Evolutionary conservation across 2,888 invertebrate species (phyloP), one percentile per base, ranked within the genome.

Genomic region (Spicauda simplicius): DNA sequence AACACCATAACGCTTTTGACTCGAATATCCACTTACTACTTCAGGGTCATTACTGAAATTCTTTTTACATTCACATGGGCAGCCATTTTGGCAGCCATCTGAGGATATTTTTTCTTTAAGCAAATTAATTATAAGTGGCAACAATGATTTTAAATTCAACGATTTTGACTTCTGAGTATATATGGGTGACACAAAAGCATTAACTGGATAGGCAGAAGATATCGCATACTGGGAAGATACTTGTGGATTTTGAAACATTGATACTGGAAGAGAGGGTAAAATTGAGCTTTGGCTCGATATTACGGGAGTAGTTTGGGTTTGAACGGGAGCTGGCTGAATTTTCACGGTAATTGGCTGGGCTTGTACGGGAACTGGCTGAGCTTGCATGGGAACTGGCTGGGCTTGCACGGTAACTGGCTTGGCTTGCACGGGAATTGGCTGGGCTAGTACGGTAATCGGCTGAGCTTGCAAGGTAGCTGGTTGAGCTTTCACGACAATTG

Each of bases 61-160:
- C n/a, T 68, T 71, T n/a, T 68, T 71, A 57, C 70, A 69, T 25
- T 70, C 62, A 54, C 71, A 71, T 7, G 72, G 73, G 64, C 77
- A 79, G 7, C 55, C 58, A 4, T 70, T 69, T 45, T 70, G 71
- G 57, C 80, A 79, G 0, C 76, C 77, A 69, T 86, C 85, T 2
- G 60, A 57, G 19, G 68, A 69, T 68, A 77, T 82, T 69, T 79
- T 86, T 37, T 92, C 91, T 71, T 84, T 86, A 25, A 92, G 60
- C 56, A 91, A 73, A 70, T 85, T 84, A 12, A 91, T 73, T 71
- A 92, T 79, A n/a, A 91, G 74, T 0, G 92, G 91, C 2, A 91
- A 76, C 25, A 92, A 71, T 19, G 82, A 67, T 74, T 89, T 89
- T 30, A 89, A 77, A 71, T 72, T 84, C 0, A 83, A 81, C 1